These are phyloP conservation scores for Drosophila flavopinicola DNA, from an alignment of 2,888 invertebrate species.

Conservation along the genomic window DNA sequence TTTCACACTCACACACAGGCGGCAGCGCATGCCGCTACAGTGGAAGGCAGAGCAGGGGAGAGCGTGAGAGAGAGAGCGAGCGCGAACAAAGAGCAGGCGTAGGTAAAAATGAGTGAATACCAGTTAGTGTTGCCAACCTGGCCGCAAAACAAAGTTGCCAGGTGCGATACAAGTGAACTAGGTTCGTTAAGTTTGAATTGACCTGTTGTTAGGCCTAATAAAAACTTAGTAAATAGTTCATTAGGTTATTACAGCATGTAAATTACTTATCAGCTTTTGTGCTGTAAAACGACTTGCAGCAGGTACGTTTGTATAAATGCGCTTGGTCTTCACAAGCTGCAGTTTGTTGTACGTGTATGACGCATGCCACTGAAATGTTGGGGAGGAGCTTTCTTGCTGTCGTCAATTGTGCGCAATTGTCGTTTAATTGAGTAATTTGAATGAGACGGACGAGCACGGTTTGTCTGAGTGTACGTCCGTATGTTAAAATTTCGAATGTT, in stretches of 20 bases:
- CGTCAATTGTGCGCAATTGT: slow-evolving; percentile 73
- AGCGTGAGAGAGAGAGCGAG: slow-evolving; percentile 13
- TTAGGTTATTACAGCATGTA: slow-evolving; percentile 20
- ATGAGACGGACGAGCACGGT: slow-evolving; percentile 39
- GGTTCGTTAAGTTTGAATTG: slow-evolving; percentile 57
- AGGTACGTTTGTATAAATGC: slow-evolving; percentile 23
- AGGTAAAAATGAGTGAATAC: slow-evolving; percentile 35
- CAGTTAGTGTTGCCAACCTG: slow-evolving; percentile 69
- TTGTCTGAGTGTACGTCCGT: slow-evolving; percentile 24
- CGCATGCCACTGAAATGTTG: slow-evolving; percentile 55
- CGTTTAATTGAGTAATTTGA: slow-evolving; percentile 72
- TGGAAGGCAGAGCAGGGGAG: slow-evolving; percentile 32
- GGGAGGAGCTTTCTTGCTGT: slow-evolving; percentile 47
- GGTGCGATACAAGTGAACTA: slow-evolving; percentile 57
- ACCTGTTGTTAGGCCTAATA: slow-evolving; percentile 41
- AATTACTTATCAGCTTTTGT: slow-evolving; percentile 26
- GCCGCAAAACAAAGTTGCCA: slow-evolving; percentile 58
- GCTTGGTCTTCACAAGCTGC: slow-evolving; percentile 35
- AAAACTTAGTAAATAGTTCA: slow-evolving; percentile 19
- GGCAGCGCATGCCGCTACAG: slow-evolving; percentile 65
- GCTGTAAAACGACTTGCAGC: slow-evolving; percentile 11
- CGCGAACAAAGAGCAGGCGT: slow-evolving; percentile 27
- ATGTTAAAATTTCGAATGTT: slow-evolving; percentile 52
- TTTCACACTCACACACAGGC: slow-evolving; percentile 19
- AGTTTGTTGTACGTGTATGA: slow-evolving; percentile 33